These are phyloP conservation scores for Andricus curvator DNA, from an alignment of 2,888 invertebrate species.

Conservation along the genomic window DNA sequence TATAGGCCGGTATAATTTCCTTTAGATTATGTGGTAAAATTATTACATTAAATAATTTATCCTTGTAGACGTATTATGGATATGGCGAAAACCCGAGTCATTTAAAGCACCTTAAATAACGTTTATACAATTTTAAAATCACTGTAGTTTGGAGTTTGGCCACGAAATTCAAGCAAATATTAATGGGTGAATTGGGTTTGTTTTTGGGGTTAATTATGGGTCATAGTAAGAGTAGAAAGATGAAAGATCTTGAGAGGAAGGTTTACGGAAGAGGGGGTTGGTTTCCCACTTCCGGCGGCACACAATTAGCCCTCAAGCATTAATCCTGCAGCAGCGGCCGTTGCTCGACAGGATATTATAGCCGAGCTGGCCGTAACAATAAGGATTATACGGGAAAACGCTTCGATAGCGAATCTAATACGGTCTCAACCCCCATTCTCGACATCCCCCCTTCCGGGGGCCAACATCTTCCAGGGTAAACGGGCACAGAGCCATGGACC, in stretches of 20 bases:
- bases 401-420: slow-evolving; percentile 74
- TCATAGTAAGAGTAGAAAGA: not conserved
- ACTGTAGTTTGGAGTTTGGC: too few relatives aligned
- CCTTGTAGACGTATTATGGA: too few relatives aligned
- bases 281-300: slow-evolving; percentile 53
- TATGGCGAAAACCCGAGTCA: too few relatives aligned
- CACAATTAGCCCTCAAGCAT: slow-evolving; percentile 71
- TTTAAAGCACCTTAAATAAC: too few relatives aligned
- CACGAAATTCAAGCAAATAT: not conserved
- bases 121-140: too few relatives aligned
- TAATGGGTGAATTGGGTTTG: not conserved
- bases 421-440: slow-evolving; percentile 55
- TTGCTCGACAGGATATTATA: slow-evolving; percentile 71
- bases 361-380: slow-evolving; percentile 70
- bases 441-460: slow-evolving; percentile 48
- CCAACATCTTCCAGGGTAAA: slow-evolving; percentile 64
- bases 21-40: too few relatives aligned
- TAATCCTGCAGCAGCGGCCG: slow-evolving; percentile 67
- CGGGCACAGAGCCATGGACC: slow-evolving; percentile 67
- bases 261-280: not conserved
- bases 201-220: not conserved
- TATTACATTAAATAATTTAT: too few relatives aligned
- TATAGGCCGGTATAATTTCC: too few relatives aligned
- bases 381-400: slow-evolving; percentile 72
- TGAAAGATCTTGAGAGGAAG: not conserved